Percentiles rank a stretch among this genome's conserved stretches.
These are phyloP conservation scores for Castor canadensis DNA, from an alignment of 2,113 vertebrate genomes.

Conservation along the genomic window DNA sequence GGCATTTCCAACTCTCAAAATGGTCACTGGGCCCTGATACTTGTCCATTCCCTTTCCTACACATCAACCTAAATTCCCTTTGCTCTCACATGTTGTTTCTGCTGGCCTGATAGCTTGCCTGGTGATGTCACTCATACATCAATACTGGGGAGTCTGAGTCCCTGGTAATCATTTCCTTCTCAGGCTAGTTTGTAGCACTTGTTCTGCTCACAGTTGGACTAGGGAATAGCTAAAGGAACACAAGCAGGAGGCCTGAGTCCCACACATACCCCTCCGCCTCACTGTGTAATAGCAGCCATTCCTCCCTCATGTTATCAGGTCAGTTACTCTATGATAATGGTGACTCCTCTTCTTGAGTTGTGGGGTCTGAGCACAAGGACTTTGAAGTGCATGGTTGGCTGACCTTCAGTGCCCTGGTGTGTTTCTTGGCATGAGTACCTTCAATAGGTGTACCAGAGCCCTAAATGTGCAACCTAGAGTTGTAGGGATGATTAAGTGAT, in stretches of 20 bases:
- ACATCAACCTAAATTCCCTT: neutral
- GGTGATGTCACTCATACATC: neutral
- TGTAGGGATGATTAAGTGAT: neutral
- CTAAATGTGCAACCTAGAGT: neutral
- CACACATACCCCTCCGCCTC: neutral
- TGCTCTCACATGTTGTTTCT: neutral
- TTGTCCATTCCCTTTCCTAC: neutral
- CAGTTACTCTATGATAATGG: neutral
- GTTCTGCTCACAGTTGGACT: neutral
- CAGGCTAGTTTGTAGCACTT: neutral
- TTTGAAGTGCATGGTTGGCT: neutral
- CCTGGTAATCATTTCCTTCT: neutral
- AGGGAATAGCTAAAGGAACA: neutral
- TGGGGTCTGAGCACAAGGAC: neutral
- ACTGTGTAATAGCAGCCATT: accelerated
- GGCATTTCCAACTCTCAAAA: neutral
- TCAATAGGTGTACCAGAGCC: neutral
- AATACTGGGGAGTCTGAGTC: neutral
- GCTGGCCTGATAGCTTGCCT: neutral
- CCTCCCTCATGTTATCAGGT: neutral
- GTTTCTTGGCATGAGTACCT: too few species aligned
- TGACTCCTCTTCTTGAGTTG: neutral
- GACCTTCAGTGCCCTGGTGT: neutral
- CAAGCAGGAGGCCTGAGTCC: neutral
- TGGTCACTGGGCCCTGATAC: neutral